Percentiles rank a stretch among this genome's conserved stretches.
These are phyloP conservation scores for Trichonephila clavata DNA, from an alignment of 1,140 invertebrate species.

Conservation along the genomic window DNA sequence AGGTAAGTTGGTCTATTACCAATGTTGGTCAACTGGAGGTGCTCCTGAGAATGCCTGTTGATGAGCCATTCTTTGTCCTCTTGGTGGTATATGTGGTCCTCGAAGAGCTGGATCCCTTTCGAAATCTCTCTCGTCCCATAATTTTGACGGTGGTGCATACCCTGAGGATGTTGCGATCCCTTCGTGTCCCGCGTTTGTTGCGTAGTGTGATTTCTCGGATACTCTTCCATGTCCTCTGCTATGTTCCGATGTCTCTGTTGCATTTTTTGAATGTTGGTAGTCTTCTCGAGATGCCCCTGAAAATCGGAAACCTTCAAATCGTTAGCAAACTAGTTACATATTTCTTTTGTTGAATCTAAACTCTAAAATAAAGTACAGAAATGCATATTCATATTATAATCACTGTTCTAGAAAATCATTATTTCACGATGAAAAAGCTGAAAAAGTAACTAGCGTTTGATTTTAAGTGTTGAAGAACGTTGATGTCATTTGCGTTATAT, in stretches of 20 bases:
- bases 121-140: conserved; percentile 62
- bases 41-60: conserved; percentile 60
- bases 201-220: conserved; percentile 60
- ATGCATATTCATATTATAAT: too few species aligned
- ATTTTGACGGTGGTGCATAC: conserved; percentile 38
- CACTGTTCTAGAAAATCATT: too few species aligned
- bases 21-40: conserved; percentile 55
- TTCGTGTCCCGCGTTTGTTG: conserved; percentile 34
- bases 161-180: conserved; percentile 24
- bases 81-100: conserved; percentile 65
- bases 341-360: too few species aligned
- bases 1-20: conserved; percentile 72
- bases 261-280: conserved; percentile 36
- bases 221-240: neutral
- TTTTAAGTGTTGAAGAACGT: too few species aligned
- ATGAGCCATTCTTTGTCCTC: conserved; percentile 62
- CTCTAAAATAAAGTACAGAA: too few species aligned
- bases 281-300: conserved; percentile 55
- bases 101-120: conserved; percentile 35
- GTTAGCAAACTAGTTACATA: neutral
- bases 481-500: too few species aligned
- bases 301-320: conserved; percentile 34
- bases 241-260: conserved; percentile 22
- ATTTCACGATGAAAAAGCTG: too few species aligned
- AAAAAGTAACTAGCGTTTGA: too few species aligned